A percentile compares a stretch with the other conserved stretches of the same genome.
These are phyloP conservation scores for Drosophila neoperkinsi DNA, from an alignment of 2,888 invertebrate species.

Conservation along the genomic window DNA sequence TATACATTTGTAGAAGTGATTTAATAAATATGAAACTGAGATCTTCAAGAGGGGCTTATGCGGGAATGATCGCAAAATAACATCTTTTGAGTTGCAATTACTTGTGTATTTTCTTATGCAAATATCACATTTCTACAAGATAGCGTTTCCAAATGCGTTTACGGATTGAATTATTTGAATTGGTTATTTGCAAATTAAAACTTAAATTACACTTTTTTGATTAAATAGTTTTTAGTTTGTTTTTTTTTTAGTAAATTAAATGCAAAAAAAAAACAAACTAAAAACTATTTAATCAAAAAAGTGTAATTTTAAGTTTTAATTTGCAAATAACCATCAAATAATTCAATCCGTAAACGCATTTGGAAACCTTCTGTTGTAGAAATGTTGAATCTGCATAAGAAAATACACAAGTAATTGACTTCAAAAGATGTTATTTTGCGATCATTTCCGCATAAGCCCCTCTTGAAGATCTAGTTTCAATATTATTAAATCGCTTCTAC, in stretches of 20 bases:
- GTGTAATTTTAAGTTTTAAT: slow-evolving; percentile 22
- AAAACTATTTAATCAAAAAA: slow-evolving; percentile 28
- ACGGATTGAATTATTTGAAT: no score
- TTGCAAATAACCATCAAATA: not conserved
- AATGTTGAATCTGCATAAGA: not conserved
- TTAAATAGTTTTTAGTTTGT: no score
- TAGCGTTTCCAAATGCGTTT: no score
- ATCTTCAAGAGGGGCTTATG: no score
- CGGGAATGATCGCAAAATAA: no score
- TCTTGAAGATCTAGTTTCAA: not conserved
- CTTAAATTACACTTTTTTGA: no score
- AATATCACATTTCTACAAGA: no score
- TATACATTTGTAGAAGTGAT: no score
- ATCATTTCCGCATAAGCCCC: not conserved
- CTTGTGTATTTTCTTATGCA: no score
- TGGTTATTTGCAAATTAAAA: no score
- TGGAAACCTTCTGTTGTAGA: not conserved
- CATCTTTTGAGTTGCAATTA: no score
- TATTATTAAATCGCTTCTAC: not conserved
- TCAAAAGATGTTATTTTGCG: not conserved
- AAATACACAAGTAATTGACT: not conserved
- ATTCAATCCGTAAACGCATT: not conserved
- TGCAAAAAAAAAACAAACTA: slow-evolving; percentile 27
- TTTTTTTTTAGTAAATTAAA: slow-evolving; percentile 68
- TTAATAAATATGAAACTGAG: no score